Evolutionary conservation across 1,140 invertebrate species (phyloP).

Genomic region (Diploscapter pachys): DNA sequence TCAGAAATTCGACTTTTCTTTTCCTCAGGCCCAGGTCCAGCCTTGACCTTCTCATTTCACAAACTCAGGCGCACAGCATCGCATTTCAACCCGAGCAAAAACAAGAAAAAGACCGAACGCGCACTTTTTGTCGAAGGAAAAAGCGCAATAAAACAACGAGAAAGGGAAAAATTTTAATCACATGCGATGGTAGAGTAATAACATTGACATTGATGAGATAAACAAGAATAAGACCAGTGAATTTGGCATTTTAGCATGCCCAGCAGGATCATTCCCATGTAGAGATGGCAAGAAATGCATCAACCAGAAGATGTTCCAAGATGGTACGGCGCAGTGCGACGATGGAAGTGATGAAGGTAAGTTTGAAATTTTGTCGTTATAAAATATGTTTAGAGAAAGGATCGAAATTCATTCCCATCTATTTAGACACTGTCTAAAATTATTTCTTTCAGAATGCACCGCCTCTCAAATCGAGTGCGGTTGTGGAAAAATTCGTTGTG

Average conservation of each 20-base stretch:
- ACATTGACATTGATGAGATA: no score
- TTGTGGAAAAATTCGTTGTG: conserved; percentile 50
- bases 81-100: no score
- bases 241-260: conserved; percentile 40
- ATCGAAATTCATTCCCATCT: not conserved
- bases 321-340: conserved; percentile 37
- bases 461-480: conserved; percentile 48
- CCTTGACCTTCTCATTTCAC: no score
- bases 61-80: no score
- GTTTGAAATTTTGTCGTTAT: not conserved
- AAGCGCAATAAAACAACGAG: no score
- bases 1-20: no score
- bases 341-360: conserved; percentile 40
- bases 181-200: no score
- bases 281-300: conserved; percentile 34
- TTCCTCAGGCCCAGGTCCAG: no score
- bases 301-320: conserved; percentile 26
- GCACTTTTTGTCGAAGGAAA: no score
- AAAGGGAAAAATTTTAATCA: no score
- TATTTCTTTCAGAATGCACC: conserved; percentile 36
- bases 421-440: not conserved
- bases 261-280: conserved; percentile 38
- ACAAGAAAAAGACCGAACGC: no score
- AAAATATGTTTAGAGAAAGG: not conserved
- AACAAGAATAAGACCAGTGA: not conserved